Percentiles rank a stretch among this genome's conserved stretches.
phyloP scores from a whole-genome alignment of 2,797 vertebrate species.

The Poecilia velifera region DNA sequence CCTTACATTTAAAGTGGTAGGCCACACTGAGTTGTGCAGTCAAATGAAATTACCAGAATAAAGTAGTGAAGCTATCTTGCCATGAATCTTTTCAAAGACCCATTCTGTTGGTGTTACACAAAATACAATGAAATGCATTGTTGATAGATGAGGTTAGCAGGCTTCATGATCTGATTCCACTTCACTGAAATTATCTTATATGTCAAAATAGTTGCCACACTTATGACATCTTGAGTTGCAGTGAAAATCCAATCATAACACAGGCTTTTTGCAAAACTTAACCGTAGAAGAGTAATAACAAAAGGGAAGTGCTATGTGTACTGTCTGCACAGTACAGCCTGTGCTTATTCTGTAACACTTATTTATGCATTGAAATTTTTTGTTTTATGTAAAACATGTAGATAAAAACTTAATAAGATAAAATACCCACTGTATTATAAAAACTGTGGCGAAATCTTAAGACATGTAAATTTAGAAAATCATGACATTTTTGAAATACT shows the following conservation, averaged over 20 bases:
- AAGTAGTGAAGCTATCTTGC: background rate
- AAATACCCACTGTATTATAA: background rate
- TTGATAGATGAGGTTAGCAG: background rate
- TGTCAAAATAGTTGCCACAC: background rate
- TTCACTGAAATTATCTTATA: background rate
- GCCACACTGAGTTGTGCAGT: background rate
- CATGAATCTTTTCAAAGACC: background rate
- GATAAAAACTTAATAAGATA: background rate
- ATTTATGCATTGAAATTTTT: too few species aligned
- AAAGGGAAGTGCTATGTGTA: background rate
- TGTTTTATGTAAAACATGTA: background rate
- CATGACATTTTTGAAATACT: background rate
- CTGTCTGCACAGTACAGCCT: background rate
- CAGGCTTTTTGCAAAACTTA: background rate
- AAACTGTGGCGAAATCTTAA: background rate
- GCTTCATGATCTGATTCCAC: background rate
- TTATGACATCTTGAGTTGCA: background rate
- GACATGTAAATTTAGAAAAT: background rate
- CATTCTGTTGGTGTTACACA: background rate
- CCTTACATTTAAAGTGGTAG: background rate
- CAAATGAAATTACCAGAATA: background rate
- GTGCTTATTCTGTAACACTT: too few species aligned
- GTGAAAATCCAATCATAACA: background rate
- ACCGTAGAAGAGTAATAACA: background rate
- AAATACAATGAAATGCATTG: background rate